A percentile compares a stretch with the other conserved stretches of the same genome.
phyloP scores from a whole-genome alignment of 2,797 vertebrate genomes.

The Spheniscus humboldti region DNA sequence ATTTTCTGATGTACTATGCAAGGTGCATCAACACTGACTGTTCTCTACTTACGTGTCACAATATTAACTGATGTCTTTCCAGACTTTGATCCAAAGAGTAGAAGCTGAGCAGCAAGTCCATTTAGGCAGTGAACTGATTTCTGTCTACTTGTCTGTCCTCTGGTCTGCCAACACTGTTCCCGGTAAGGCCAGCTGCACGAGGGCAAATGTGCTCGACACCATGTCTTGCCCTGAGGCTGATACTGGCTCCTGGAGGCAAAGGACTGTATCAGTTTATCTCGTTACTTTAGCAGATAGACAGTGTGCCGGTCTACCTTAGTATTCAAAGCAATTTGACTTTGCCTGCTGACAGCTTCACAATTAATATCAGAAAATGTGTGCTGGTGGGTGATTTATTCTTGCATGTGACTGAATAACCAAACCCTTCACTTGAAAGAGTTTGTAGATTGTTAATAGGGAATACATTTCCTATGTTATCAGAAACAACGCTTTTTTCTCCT shows the following conservation, averaged over 20 bases:
- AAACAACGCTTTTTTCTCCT: neutral
- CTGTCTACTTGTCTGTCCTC: neutral
- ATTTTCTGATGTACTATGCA: neutral
- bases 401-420: neutral
- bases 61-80: neutral
- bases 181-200: neutral
- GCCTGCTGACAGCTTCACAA: neutral
- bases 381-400: neutral
- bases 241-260: neutral
- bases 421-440: neutral
- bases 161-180: neutral
- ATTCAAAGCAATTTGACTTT: neutral
- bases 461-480: neutral
- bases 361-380: neutral
- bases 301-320: neutral
- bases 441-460: neutral
- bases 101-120: neutral
- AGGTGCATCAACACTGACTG: neutral
- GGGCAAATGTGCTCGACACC: neutral
- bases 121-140: neutral
- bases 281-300: neutral
- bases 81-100: neutral
- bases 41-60: neutral
- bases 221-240: neutral
- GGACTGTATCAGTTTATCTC: neutral